Base-by-base conservation (phyloP, 2,888 invertebrate species). In the Carcina quercana region DNA sequence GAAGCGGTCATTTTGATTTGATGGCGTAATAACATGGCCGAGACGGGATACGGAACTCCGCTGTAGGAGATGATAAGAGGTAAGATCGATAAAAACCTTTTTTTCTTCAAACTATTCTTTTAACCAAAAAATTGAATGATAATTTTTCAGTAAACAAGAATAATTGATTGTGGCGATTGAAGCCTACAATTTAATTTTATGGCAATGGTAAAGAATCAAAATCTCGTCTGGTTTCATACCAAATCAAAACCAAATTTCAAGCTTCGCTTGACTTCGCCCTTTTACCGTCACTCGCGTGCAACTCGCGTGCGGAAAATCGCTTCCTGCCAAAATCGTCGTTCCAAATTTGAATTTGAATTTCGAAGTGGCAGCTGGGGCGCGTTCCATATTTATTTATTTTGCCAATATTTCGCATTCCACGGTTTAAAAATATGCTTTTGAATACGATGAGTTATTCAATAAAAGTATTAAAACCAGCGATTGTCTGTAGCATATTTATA, bases 161-260 rank as follows among this genome's bases (percentile, higher is more conserved):
- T n/a, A n/a, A n/a, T n/a, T n/a, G n/a, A n/a, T n/a, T n/a, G n/a
- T n/a, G n/a, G n/a, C n/a, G n/a, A n/a, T n/a, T n/a, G n/a, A n/a
- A n/a, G n/a, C n/a, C n/a, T n/a, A n/a, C n/a, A n/a, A n/a, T n/a
- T n/a, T n/a, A n/a, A n/a, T n/a, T n/a, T n/a, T n/a, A n/a, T n/a
- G n/a, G n/a, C n/a, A n/a, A n/a, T n/a, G n/a, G n/a, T n/a, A n/a
- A n/a, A n/a, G n/a, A n/a, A n/a, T n/a, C n/a, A n/a, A n/a, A n/a
- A n/a, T n/a, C n/a, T n/a, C n/a, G n/a, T n/a, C n/a, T n/a, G 59
- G 51, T 44, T 44, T 37, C 42, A 36, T 47, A 42, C 42, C 42
- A 53, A 64, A 65, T 65, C 53, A 39, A 45, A 47, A 50, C 46
- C 56, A 61, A 70, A 67, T 68, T 70, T 64, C 43, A 49, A 50